Conservation (phyloP, 1,140 invertebrate genomes). For the Drosophila sp. region DNA sequence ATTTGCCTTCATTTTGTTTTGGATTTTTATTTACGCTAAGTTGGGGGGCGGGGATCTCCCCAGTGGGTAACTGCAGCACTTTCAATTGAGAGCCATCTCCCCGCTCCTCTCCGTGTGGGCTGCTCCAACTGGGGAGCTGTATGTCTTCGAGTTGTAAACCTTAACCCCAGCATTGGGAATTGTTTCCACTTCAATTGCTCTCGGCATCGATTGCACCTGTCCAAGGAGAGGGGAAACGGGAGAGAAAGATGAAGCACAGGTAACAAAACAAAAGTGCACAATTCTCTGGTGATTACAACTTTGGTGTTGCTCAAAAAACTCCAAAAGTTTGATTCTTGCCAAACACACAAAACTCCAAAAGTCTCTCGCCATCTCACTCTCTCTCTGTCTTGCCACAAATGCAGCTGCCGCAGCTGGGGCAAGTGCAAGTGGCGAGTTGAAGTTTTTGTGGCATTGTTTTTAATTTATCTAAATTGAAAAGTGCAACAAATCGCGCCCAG, state of each 20-base stretch:
- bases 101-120: background rate
- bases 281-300: constrained; percentile 69
- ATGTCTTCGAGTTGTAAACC: constrained; percentile 15
- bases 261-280: constrained; percentile 52
- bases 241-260: constrained; percentile 15
- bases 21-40: constrained; percentile 42
- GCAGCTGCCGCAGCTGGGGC: constrained; percentile 6
- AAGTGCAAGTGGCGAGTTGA: constrained; percentile 29
- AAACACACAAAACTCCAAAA: constrained; percentile 26
- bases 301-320: constrained; percentile 47
- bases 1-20: constrained; percentile 36
- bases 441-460: constrained; percentile 76
- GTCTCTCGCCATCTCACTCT: background rate
- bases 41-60: constrained; percentile 21
- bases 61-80: constrained; percentile 50
- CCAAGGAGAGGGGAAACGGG: constrained; percentile 6
- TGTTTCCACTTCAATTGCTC: constrained; percentile 66
- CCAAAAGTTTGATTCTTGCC: constrained; percentile 55
- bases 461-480: constrained; percentile 82
- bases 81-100: constrained; percentile 68
- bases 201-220: constrained; percentile 66
- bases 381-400: constrained; percentile 38
- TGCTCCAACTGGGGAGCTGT: constrained; percentile 34
- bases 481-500: constrained; percentile 75
- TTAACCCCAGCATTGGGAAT: constrained; percentile 22